These are phyloP conservation scores for Climacteris rufus DNA, from an alignment of 2,113 vertebrate genomes.

Conservation along the genomic window DNA sequence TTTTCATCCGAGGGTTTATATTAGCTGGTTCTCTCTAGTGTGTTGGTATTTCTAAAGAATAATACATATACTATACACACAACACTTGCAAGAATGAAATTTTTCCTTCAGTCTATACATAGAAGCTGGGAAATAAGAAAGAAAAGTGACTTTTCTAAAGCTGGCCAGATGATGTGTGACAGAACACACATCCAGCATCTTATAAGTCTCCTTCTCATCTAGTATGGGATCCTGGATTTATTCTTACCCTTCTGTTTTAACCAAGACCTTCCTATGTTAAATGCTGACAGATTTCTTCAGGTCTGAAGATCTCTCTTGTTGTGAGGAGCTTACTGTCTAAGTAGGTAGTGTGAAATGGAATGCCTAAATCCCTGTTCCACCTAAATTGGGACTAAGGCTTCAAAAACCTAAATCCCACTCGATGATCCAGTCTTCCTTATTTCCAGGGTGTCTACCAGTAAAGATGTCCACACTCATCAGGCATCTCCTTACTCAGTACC, in stretches of 20 bases:
- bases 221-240: background rate
- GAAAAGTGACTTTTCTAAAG: background rate
- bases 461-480: background rate
- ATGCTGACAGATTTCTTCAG: background rate
- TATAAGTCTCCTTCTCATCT: background rate
- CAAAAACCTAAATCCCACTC: background rate
- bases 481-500: background rate
- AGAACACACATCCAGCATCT: background rate
- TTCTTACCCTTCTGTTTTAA: background rate
- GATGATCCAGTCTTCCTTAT: background rate
- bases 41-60: slow-evolving; percentile 26
- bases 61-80: background rate
- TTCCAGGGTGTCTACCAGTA: background rate
- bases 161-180: background rate
- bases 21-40: background rate
- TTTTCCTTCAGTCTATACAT: background rate
- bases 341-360: background rate
- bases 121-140: background rate
- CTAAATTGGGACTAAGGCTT: background rate
- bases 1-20: slow-evolving; percentile 38
- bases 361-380: background rate
- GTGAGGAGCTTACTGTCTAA: background rate
- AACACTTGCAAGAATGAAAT: background rate
- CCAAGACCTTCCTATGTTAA: background rate
- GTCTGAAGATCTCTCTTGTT: background rate